Percentiles rank a stretch among this genome's conserved stretches.
Conservation (phyloP, 2,113 vertebrate genomes). For the Thomomys bottae region DNA sequence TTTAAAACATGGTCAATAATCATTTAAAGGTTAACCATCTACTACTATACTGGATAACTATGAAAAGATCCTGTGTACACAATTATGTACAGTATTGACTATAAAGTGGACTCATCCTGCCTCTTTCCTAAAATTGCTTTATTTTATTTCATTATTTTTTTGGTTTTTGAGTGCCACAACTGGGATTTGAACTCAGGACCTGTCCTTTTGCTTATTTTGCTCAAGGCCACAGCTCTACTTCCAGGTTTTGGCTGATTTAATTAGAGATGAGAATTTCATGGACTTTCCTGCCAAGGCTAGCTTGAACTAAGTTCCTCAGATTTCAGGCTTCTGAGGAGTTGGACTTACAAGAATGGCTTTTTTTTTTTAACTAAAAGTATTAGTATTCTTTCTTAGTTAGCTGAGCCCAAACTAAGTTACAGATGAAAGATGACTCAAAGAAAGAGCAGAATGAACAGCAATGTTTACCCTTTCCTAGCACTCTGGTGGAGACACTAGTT, state of each 20-base stretch:
- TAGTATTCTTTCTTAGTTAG: neutral
- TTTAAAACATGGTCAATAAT: neutral
- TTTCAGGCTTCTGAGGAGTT: too few species aligned
- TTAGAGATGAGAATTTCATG: too few species aligned
- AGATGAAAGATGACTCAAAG: constrained; percentile 1
- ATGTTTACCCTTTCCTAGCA: neutral
- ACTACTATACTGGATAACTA: neutral
- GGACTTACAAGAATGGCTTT: too few species aligned
- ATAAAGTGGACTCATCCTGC: neutral
- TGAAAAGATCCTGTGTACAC: neutral
- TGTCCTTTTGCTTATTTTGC: too few species aligned
- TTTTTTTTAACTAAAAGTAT: too few species aligned
- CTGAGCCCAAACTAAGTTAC: neutral
- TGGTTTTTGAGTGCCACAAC: neutral
- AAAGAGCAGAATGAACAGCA: neutral
- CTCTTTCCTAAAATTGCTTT: neutral
- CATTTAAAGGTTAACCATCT: constrained; percentile 25
- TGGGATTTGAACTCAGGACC: too few species aligned
- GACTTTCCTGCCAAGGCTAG: too few species aligned
- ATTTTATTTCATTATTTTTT: neutral
- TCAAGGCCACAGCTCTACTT: too few species aligned
- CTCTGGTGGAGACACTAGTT: neutral
- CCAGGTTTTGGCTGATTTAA: too few species aligned
- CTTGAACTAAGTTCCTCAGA: too few species aligned
- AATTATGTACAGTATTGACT: neutral